Conservation (phyloP, 2,113 vertebrate genomes). For the Lepus americanus region DNA sequence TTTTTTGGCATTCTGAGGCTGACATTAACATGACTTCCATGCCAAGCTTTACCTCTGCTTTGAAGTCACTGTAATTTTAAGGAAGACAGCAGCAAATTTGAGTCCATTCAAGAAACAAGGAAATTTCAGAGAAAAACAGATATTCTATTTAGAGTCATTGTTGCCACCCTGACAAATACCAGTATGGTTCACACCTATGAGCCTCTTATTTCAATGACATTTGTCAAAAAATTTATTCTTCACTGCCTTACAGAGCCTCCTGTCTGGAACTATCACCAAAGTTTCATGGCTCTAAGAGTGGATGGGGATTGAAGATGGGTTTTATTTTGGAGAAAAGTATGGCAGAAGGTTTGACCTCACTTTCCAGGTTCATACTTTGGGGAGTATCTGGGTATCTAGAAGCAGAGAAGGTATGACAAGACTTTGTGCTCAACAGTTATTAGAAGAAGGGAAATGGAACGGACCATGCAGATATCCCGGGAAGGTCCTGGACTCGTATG, state of each 20-base stretch:
- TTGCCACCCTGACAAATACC: no score
- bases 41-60: neutral
- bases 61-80: neutral
- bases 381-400: neutral
- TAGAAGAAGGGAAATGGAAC: neutral
- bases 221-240: neutral
- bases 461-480: neutral
- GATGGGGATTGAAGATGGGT: rapidly evolving
- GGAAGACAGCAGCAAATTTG: neutral
- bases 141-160: neutral
- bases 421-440: neutral
- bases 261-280: neutral
- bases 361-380: neutral
- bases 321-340: neutral
- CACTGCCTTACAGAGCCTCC: neutral
- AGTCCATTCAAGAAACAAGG: neutral
- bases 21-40: neutral
- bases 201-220: neutral
- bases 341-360: neutral
- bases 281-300: neutral
- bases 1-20: neutral
- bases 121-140: neutral
- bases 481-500: neutral
- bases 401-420: neutral
- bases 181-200: rapidly evolving